These are phyloP conservation scores for Myodes glareolus DNA, from an alignment of 2,113 vertebrate species.

Conservation along the genomic window DNA sequence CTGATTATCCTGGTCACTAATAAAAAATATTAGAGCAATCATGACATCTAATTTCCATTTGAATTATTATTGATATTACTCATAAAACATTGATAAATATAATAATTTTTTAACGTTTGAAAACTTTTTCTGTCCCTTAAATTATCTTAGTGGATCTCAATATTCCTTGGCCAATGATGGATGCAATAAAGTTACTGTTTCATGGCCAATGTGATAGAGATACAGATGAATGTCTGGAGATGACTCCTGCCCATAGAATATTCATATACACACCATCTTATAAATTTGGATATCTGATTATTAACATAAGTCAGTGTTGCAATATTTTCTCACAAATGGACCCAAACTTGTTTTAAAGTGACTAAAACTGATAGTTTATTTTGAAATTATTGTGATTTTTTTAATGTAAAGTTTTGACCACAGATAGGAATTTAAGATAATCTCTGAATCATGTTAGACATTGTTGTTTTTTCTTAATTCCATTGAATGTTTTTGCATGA, in stretches of 20 bases:
- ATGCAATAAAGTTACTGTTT: not conserved
- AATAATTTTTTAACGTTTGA: slow-evolving; percentile 61
- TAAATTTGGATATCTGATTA: not conserved
- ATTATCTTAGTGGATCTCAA: not conserved
- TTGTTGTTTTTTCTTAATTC: not conserved
- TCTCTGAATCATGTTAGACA: not conserved
- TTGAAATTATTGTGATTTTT: not conserved
- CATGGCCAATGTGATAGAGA: not conserved
- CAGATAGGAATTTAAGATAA: not conserved
- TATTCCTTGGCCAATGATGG: not conserved
- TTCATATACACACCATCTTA: not conserved
- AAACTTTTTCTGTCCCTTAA: not conserved
- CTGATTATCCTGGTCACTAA: slow-evolving; percentile 48
- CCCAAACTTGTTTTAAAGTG: not conserved
- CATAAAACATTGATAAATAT: slow-evolving; percentile 39
- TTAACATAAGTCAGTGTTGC: not conserved
- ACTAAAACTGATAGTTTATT: not conserved
- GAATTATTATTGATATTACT: slow-evolving; percentile 56
- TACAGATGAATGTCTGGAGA: not conserved
- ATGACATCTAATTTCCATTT: slow-evolving; percentile 52
- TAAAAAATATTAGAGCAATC: slow-evolving; percentile 39
- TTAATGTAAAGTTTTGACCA: not conserved
- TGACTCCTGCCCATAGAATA: not conserved
- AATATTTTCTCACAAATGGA: not conserved
- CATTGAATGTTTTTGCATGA: not conserved